Percentiles rank a stretch among this genome's conserved stretches.
These are phyloP conservation scores for Rhagoletis zephyria DNA, from an alignment of 1,140 invertebrate species.

Conservation along the genomic window DNA sequence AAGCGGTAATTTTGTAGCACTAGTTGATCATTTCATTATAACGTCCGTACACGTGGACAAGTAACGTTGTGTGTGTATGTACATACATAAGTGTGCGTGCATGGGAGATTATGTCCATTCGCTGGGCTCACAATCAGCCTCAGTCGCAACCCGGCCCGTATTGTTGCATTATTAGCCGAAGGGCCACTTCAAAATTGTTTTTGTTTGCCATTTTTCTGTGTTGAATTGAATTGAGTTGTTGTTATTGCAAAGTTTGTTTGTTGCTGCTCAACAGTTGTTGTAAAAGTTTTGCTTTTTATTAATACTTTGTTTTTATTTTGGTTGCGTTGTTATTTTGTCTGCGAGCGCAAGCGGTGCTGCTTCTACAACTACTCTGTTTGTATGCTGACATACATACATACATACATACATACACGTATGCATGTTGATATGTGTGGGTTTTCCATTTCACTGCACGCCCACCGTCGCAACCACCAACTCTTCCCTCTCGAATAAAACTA, in stretches of 20 bases:
- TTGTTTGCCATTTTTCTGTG: constrained; percentile 38
- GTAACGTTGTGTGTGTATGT: not conserved
- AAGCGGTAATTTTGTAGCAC: too few relatives aligned
- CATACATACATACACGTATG: not conserved
- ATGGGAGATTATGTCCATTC: too few relatives aligned
- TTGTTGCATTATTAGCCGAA: constrained; percentile 50
- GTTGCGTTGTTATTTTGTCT: not conserved
- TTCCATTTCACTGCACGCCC: not conserved
- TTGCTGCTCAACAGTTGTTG: constrained; percentile 31
- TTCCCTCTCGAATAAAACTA: not conserved
- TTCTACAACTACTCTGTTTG: not conserved
- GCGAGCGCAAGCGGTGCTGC: not conserved
- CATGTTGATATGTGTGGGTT: not conserved
- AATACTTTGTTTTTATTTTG: not conserved
- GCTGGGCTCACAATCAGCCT: not conserved
- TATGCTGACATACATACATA: too few relatives aligned
- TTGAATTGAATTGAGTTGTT: constrained; percentile 1
- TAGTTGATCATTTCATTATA: too few relatives aligned
- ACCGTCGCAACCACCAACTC: not conserved
- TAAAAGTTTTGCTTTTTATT: constrained; percentile 2
- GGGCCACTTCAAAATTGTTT: constrained; percentile 20
- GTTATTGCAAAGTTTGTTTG: constrained; percentile 22
- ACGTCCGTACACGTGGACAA: too few relatives aligned
- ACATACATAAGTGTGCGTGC: too few relatives aligned
- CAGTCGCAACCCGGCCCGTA: not conserved